Evolutionary conservation across 2,113 vertebrate genomes (phyloP), one percentile per base, ranked within the genome.

Genomic region (Chloropsis hardwickii): DNA sequence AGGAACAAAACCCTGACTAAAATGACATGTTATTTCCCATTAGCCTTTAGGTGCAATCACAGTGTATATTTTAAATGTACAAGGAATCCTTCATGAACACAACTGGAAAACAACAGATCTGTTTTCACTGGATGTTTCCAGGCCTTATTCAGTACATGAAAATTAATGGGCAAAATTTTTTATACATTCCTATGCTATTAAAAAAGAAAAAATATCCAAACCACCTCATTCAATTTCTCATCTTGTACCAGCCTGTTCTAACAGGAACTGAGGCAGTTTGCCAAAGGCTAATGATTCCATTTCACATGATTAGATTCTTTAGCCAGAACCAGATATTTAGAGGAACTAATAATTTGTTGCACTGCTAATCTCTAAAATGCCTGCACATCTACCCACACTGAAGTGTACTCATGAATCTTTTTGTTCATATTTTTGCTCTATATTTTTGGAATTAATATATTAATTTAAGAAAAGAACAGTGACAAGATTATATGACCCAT

Each of bases 291-390:
- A 88, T 86, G 88, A 84, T 86, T 93, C 80, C 24, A 39, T 91
- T 85, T 86, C 66, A 79, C 93, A 44, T 66, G 78, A 88, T 92
- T 92, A 83, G 42, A 88, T 82, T 93, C 72, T 86, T 94, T 90
- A 91, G 73, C 58, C 72, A 88, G 82, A 93, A 84, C 51, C 74
- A 87, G 93, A 89, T 88, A 90, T 74, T 79, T 80, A 88, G 42
- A 81, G 66, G 60, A 91, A 66, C 50, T 81, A 64, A 84, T 93
- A 95, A 96, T 91, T 92, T 84, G n/a, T 92, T 88, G 74, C 16
- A 19, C 60, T 80, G 72, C 56, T 88, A 78, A 88, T 76, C 58
- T 80, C 81, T 65, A 81, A 83, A 92, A 77, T 86, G 70, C 64
- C 83, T 93, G 33, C n/a, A 17, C 25, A 29, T 61, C 69, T 62